phyloP scores from a whole-genome alignment of 2,113 vertebrate genomes.

The Oncorhynchus keta region DNA sequence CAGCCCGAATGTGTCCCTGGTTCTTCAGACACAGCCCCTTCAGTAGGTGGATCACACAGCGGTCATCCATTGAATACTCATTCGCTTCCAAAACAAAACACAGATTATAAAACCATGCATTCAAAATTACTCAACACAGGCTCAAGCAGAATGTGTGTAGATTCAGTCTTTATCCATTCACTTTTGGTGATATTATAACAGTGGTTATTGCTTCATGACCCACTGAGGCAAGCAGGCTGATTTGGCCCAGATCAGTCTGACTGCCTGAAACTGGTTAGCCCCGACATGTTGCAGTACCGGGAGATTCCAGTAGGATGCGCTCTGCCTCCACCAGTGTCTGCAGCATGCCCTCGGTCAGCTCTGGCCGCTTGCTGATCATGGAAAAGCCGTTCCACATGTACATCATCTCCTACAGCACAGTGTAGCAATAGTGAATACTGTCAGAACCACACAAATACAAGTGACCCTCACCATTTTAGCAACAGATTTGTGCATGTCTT shows the following conservation, averaged over 20 bases:
- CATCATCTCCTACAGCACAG: conserved; percentile 78
- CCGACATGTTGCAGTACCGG: conserved; percentile 55
- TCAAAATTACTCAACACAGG: not conserved
- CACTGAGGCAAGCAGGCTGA: not conserved
- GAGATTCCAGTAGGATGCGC: conserved; percentile 64
- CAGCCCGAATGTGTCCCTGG: conserved; percentile 62
- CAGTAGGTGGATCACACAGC: conserved; percentile 72
- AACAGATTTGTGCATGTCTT: not conserved
- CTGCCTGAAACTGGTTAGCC: not conserved
- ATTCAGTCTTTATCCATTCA: not conserved
- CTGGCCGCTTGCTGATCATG: conserved; percentile 71
- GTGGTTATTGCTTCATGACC: not conserved
- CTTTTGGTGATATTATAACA: not conserved
- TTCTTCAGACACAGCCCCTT: conserved; percentile 80
- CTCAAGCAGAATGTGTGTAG: not conserved
- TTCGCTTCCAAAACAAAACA: conserved; percentile 57
- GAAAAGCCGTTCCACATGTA: conserved; percentile 85
- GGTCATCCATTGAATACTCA: conserved; percentile 69
- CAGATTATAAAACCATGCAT: not conserved
- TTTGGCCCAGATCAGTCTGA: not conserved
- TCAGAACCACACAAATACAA: not conserved
- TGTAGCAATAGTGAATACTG: no score
- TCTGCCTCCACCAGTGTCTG: conserved; percentile 73
- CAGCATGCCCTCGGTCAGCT: conserved; percentile 76
- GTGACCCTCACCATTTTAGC: not conserved